A percentile compares a stretch with the other conserved stretches of the same genome.
Conservation (phyloP, 2,888 invertebrate genomes). For the Mantis religiosa region DNA sequence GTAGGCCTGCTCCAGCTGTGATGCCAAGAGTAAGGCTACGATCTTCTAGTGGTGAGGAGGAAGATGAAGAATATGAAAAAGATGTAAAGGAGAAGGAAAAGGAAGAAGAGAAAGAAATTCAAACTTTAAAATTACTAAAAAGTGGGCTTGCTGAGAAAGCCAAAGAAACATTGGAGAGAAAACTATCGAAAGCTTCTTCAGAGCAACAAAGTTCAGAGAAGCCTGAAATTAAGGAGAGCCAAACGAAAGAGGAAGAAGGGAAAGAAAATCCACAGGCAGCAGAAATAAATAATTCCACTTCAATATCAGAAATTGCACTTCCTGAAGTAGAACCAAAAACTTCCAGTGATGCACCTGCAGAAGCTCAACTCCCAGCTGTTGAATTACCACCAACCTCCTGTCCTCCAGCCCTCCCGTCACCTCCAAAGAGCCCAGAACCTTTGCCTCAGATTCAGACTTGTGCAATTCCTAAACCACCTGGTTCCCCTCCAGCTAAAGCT, state of each 20-base stretch:
- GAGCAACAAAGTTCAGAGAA: conserved; percentile 11
- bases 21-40: conserved; percentile 42
- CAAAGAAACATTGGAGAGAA: conserved; percentile 62
- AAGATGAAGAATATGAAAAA: conserved; percentile 51
- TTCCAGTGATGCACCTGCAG: neutral
- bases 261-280: neutral
- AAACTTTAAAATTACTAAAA: conserved; percentile 61
- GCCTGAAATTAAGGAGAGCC: neutral
- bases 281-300: neutral
- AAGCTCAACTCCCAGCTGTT: neutral
- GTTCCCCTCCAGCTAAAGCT: conserved; percentile 23
- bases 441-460: conserved; percentile 12
- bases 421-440: conserved; percentile 14
- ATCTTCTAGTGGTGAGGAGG: conserved; percentile 44
- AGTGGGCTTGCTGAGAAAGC: conserved; percentile 67
- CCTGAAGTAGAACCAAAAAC: conserved; percentile 24
- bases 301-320: conserved; percentile 26
- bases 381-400: neutral
- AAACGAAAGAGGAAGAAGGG: neutral
- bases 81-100: conserved; percentile 53
- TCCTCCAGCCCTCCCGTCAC: neutral
- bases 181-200: conserved; percentile 38
- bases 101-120: conserved; percentile 63
- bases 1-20: conserved; percentile 49
- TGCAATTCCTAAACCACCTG: conserved; percentile 27